These are phyloP conservation scores for Leptodirus hochenwartii DNA, from an alignment of 2,888 invertebrate species.

Conservation along the genomic window DNA sequence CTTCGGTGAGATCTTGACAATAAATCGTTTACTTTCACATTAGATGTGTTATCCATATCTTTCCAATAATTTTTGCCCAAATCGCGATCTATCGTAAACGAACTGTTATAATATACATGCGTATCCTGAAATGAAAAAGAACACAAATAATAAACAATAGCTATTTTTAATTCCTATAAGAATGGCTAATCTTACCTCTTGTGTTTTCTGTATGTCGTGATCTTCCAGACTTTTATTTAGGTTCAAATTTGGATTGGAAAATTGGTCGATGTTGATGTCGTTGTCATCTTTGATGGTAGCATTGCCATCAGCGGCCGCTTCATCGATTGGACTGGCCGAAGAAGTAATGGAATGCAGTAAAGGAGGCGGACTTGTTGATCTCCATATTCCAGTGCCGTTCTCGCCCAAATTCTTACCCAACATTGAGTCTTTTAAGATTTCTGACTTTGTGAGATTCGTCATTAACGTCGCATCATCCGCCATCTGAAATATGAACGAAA, in stretches of 20 bases:
- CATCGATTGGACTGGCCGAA: not conserved
- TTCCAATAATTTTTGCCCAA: constrained; percentile 52
- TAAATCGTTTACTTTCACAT: constrained; percentile 44
- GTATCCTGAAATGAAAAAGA: constrained; percentile 34
- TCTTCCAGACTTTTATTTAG: constrained; percentile 26
- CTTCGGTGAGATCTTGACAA: constrained; percentile 69
- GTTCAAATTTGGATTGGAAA: constrained; percentile 8
- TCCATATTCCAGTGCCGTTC: too few species aligned
- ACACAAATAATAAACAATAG: not conserved
- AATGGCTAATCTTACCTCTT: constrained; percentile 16
- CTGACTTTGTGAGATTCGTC: too few species aligned
- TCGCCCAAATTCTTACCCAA: too few species aligned
- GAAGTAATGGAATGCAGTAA: too few species aligned
- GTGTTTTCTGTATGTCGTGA: constrained; percentile 29
- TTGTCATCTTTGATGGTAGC: not conserved
- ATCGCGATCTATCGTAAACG: constrained; percentile 38
- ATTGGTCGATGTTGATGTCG: constrained; percentile 11
- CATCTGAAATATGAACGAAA: too few species aligned
- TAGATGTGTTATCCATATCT: constrained; percentile 37
- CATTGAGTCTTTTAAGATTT: too few species aligned
- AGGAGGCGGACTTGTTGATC: too few species aligned
- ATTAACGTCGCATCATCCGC: too few species aligned
- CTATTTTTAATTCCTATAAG: not conserved
- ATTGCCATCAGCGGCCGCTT: not conserved
- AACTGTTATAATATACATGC: constrained; percentile 67